Conservation (phyloP, 2,113 vertebrate species). For the Otis tarda region DNA sequence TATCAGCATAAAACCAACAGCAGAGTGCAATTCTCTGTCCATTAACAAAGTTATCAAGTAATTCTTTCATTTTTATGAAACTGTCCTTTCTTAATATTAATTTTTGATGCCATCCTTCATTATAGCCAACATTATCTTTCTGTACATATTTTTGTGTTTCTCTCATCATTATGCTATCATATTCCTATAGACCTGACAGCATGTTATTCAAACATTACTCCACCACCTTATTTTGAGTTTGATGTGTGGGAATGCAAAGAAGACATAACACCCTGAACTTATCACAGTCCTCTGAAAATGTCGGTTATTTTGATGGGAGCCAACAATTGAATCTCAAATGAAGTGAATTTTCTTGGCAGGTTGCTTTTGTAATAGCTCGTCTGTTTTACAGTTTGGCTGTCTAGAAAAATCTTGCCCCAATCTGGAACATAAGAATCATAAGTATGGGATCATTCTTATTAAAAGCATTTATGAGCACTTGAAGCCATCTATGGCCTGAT, state of each 20-base stretch:
- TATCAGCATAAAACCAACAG: background rate
- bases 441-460: background rate
- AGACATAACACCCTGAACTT: constrained; percentile 1
- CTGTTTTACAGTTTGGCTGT: background rate
- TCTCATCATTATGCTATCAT: background rate
- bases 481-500: background rate
- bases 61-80: background rate
- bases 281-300: background rate
- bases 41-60: background rate
- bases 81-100: background rate
- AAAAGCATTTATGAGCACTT: background rate
- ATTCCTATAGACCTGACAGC: background rate
- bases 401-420: background rate
- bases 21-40: background rate
- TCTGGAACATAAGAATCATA: background rate
- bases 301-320: background rate
- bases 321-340: background rate
- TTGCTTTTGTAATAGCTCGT: background rate
- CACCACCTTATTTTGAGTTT: background rate
- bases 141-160: background rate
- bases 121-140: background rate
- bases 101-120: background rate
- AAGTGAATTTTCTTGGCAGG: background rate
- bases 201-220: background rate
- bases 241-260: background rate